Conservation (phyloP, 1,140 invertebrate genomes). For the Drosophila obscura region DNA sequence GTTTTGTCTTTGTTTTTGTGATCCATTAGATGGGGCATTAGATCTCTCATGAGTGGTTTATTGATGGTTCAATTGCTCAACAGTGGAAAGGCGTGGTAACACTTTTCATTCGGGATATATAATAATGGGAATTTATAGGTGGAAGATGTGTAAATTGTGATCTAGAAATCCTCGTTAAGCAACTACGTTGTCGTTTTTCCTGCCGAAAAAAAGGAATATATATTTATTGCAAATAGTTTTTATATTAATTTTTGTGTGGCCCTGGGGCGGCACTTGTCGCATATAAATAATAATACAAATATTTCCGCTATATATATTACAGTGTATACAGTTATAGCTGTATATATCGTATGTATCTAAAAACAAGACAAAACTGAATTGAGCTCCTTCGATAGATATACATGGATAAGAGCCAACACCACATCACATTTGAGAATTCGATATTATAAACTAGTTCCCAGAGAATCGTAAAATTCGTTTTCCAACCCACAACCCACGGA, state of each 20-base stretch:
- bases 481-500: slow-evolving; percentile 44
- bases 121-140: neutral
- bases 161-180: neutral
- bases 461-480: slow-evolving; percentile 76
- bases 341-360: slow-evolving; percentile 15
- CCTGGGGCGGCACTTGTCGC: slow-evolving; percentile 52
- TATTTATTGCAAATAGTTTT: slow-evolving; percentile 22
- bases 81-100: slow-evolving; percentile 34
- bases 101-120: neutral
- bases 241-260: slow-evolving; percentile 26
- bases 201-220: slow-evolving; percentile 4
- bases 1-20: slow-evolving; percentile 19
- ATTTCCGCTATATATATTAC: slow-evolving; percentile 57
- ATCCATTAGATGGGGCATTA: slow-evolving; percentile 37
- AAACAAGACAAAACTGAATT: neutral
- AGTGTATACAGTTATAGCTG: no score
- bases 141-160: neutral
- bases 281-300: slow-evolving; percentile 68
- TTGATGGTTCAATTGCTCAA: slow-evolving; percentile 19
- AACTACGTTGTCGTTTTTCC: slow-evolving; percentile 34
- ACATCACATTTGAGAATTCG: slow-evolving; percentile 49
- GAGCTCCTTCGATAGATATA: slow-evolving; percentile 24
- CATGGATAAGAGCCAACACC: slow-evolving; percentile 61
- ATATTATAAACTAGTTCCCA: slow-evolving; percentile 70
- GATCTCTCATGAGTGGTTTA: slow-evolving; percentile 30